These are phyloP conservation scores for Anarsia innoxiella DNA, from an alignment of 2,888 invertebrate genomes.

Conservation along the genomic window DNA sequence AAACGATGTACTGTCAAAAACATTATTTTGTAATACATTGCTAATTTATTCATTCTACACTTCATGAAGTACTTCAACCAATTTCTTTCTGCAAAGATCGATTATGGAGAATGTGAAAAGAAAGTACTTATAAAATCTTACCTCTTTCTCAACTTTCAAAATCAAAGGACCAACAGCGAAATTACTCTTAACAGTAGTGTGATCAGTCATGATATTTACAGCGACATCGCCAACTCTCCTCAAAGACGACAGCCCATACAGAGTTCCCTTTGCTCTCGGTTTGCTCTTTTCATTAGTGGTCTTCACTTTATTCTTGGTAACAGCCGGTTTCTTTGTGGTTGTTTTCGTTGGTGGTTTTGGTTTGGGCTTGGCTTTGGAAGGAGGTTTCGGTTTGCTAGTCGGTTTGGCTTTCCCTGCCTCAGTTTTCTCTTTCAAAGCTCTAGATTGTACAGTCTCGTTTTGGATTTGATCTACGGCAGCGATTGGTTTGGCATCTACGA, in stretches of 20 bases:
- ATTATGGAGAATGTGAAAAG: too few relatives aligned
- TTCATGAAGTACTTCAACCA: too few relatives aligned
- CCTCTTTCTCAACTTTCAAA: slow-evolving; percentile 86
- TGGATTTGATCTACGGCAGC: slow-evolving; percentile 23
- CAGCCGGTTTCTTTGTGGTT: slow-evolving; percentile 49
- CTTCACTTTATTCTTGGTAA: slow-evolving; percentile 45
- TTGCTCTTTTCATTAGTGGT: slow-evolving; percentile 61
- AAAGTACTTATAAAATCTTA: slow-evolving; percentile 32
- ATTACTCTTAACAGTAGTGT: slow-evolving; percentile 88
- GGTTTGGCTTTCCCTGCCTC: slow-evolving; percentile 55
- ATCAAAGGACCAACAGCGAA: slow-evolving; percentile 87
- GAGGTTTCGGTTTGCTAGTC: slow-evolving; percentile 38
- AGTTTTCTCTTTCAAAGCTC: slow-evolving; percentile 49
- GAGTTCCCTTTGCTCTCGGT: slow-evolving; percentile 83
- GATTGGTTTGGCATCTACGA: slow-evolving; percentile 18
- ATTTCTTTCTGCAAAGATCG: too few relatives aligned
- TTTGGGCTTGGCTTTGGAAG: slow-evolving; percentile 38
- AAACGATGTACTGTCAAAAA: not conserved
- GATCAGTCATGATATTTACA: slow-evolving; percentile 85
- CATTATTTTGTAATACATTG: not conserved
- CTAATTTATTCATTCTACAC: not conserved
- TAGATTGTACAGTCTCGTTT: slow-evolving; percentile 31
- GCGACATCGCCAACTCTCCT: slow-evolving; percentile 87
- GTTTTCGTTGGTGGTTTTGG: slow-evolving; percentile 46
- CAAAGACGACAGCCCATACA: slow-evolving; percentile 86